Evolutionary conservation across 2,888 invertebrate genomes (phyloP), one percentile per base, ranked within the genome.

Genomic region (Yponomeuta evonymella): DNA sequence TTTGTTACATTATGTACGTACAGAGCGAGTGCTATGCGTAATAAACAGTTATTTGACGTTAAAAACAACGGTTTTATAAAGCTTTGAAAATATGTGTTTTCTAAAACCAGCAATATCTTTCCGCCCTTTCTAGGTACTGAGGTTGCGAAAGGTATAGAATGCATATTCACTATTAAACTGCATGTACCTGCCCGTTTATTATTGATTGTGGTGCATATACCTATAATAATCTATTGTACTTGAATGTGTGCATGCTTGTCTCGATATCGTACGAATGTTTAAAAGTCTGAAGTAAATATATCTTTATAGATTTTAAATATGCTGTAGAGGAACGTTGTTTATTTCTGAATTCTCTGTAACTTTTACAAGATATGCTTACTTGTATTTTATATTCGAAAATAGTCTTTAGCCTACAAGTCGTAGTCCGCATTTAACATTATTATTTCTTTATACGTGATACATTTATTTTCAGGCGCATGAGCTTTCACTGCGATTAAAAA

Each of bases 381-480:
- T 43, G 43, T 43, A 43, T 43, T 43, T 43, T 43, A 3, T 43
- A 43, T 43, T 43, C 43, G 43, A 43, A 43, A 43, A 43, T 43
- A 1, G 43, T 43, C 5, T 43, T 8, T 43, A 43, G 43, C 43
- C 43, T 43, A 43, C 43, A 43, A 43, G 43, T 43, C 43, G 43
- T 43, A 43, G 43, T 8, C 5, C 6, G 43, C 30, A 36, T 29
- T 67, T 67, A 5, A 33, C 65, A 30, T 65, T 65, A 29, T 65
- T 33, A 33, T 67, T 58, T 58, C 51, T 58, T 58, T 58, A 15
- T 43, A 43, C 43, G 6, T 5, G 51, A 58, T 64, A 23, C 23
- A 33, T 70, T 33, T 65, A 65, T 65, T 70, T 65, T 48, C 48
- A 70, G 68, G 68, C 15, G 71, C 71, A 71, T 71, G 68, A 62